phyloP scores from a whole-genome alignment of 2,113 vertebrate species.

The Hyperoodon ampullatus region DNA sequence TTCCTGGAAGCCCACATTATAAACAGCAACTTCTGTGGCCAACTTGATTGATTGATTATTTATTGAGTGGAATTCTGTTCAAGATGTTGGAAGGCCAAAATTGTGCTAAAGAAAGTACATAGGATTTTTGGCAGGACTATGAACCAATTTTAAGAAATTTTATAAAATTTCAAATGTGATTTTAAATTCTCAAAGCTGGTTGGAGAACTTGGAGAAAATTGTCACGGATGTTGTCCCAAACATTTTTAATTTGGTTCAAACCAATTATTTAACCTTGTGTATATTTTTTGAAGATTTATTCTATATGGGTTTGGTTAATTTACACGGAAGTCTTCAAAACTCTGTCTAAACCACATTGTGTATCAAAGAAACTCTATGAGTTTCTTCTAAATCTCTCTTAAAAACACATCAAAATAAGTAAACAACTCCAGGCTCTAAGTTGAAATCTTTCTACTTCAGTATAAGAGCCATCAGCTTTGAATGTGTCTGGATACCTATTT shows the following conservation, averaged over 20 bases:
- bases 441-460: slow-evolving; percentile 58
- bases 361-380: slow-evolving; percentile 25
- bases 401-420: slow-evolving; percentile 12
- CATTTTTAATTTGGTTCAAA: slow-evolving; percentile 36
- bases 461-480: slow-evolving; percentile 45
- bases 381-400: slow-evolving; percentile 21
- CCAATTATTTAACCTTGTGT: not conserved
- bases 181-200: slow-evolving; percentile 14
- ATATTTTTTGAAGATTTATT: slow-evolving; percentile 10
- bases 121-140: not conserved
- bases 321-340: slow-evolving; percentile 28
- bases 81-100: not conserved
- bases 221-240: not conserved
- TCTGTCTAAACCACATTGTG: not conserved
- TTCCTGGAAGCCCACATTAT: not conserved
- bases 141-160: slow-evolving; percentile 29
- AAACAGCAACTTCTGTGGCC: slow-evolving; percentile 16
- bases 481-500: slow-evolving; percentile 16
- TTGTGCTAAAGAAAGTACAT: not conserved
- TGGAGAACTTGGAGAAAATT: not conserved
- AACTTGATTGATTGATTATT: not conserved
- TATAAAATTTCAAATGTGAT: slow-evolving; percentile 25
- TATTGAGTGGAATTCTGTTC: not conserved
- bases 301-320: not conserved
- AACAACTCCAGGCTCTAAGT: not conserved